phyloP scores from a whole-genome alignment of 2,797 vertebrate genomes.

The Pteropus rufus region DNA sequence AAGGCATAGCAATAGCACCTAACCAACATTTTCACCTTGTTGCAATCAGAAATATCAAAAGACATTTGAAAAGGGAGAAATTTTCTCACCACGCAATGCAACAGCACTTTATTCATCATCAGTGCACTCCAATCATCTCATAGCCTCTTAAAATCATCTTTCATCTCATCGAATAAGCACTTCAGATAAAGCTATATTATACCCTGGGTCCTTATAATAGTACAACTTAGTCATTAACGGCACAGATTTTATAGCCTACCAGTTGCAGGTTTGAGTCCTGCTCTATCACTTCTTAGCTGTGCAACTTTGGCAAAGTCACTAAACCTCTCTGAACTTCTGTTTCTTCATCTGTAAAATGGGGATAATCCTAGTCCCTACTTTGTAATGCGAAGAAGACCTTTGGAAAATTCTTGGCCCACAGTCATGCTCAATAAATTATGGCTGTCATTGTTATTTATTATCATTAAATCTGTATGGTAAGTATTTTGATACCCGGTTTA shows the following conservation, averaged over 20 bases:
- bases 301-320: neutral
- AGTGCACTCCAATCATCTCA: neutral
- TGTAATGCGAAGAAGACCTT: neutral
- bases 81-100: fast-evolving
- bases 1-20: neutral
- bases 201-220: neutral
- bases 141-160: neutral
- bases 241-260: neutral
- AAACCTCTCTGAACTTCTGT: neutral
- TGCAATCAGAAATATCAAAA: neutral
- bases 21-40: neutral
- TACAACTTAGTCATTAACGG: fast-evolving
- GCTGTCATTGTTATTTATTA: neutral
- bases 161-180: neutral
- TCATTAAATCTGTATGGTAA: neutral
- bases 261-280: neutral
- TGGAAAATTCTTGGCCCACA: neutral
- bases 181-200: neutral
- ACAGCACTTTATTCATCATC: neutral
- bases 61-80: neutral
- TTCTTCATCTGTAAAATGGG: neutral
- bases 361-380: neutral
- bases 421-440: neutral
- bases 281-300: neutral
- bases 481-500: neutral